Base-by-base conservation (phyloP, 2,888 invertebrate genomes). In the Ellobium chinense region DNA sequence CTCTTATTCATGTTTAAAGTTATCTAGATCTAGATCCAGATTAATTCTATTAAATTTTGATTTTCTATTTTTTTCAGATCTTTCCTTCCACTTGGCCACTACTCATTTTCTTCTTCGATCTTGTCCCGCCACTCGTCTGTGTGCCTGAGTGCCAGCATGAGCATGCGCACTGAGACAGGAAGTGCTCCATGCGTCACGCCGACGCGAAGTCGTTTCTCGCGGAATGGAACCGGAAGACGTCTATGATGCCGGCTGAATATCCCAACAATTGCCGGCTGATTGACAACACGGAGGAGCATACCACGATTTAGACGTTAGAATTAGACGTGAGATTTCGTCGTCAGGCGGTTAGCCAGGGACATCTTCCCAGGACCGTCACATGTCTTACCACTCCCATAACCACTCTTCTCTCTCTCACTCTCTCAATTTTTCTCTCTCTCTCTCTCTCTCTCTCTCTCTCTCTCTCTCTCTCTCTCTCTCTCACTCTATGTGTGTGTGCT, bases 221-320 rank as follows among this genome's bases (percentile, higher is more conserved):
- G 76, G 66, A 76, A 66, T 66, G 76, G 66, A 66, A 76, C 76
- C 76, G 76, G 76, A 76, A 76, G 27, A 56, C 36, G 54, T 66
- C 39, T 36, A 66, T 36, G 68, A 66, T 58, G 66, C 24, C 27
- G 76, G 68, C 56, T 76, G 76, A 56, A 76, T 54, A 58, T 68
- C 58, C 12, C 34, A 63, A 66, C 76, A 76, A 73, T 73, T 73
- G 56, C 62, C 62, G 34, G 27, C 62, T 73, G 73, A 73, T 73
- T 73, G 73, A 73, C 73, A 73, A 73, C 62, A 39, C 73, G 73
- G 56, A 58, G 31, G 29, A 39, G 37, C 29, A 54, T n/a, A 56
- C 37, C 9, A 58, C 9, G 39, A 4, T 56, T 73, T 31, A 58
- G 21, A 62, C 36, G 60, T 36, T 29, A 5, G 62, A 73, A 73